These are phyloP conservation scores for Drosophila paulistorum DNA, from an alignment of 1,140 invertebrate species.

Conservation along the genomic window DNA sequence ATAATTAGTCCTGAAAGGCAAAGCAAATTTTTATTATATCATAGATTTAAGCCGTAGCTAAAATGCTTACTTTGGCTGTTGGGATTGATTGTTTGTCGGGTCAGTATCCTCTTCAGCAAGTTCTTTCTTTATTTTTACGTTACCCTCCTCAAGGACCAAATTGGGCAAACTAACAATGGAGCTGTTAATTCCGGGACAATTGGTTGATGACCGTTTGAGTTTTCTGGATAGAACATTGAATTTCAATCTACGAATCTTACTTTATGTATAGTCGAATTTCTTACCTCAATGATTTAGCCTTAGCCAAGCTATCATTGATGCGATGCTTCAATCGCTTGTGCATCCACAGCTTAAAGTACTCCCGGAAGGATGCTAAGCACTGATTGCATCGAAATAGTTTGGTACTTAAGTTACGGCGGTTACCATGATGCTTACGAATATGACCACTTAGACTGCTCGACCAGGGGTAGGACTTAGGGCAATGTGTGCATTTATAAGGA, in stretches of 20 bases:
- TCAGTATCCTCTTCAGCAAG: not conserved
- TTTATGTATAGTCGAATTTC: not conserved
- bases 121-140: not conserved
- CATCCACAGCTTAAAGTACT: not conserved
- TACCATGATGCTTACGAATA: not conserved
- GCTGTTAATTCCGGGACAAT: not conserved
- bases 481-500: conserved; percentile 16
- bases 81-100: not conserved
- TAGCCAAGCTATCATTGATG: not conserved
- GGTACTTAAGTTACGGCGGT: not conserved
- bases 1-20: not conserved
- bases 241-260: no score
- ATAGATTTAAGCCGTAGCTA: not conserved
- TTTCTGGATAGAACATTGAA: not conserved
- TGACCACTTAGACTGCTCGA: conserved; percentile 1
- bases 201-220: not conserved
- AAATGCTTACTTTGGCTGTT: not conserved
- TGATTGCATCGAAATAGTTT: conserved; percentile 2
- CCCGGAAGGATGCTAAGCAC: not conserved
- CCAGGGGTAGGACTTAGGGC: not conserved
- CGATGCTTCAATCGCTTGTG: conserved; percentile 16
- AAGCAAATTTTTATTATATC: not conserved
- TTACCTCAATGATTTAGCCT: not conserved
- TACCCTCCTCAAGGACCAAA: not conserved
- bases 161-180: not conserved